These are phyloP conservation scores for Lithobius niger DNA, from an alignment of 1,140 invertebrate genomes.

Conservation along the genomic window DNA sequence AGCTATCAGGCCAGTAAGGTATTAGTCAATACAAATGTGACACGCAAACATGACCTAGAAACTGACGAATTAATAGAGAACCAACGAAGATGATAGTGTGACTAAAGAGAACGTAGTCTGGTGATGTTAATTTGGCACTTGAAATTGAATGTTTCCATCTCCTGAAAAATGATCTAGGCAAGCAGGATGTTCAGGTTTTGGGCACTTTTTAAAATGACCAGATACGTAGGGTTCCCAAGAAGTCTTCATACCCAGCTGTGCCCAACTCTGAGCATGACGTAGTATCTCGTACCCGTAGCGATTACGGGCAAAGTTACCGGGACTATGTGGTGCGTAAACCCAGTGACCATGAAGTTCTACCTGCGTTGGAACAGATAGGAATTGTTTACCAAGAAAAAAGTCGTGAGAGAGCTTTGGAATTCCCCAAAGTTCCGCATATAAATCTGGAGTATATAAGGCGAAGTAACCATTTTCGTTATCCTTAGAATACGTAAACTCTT, in stretches of 20 bases:
- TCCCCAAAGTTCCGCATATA: neutral
- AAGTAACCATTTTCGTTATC: neutral
- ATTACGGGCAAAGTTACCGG: constrained; percentile 27
- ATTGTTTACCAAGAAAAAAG: neutral
- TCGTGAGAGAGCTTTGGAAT: neutral
- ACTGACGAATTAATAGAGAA: no score
- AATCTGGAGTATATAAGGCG: neutral
- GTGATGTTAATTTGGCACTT: no score
- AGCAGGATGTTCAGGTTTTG: constrained; percentile 5
- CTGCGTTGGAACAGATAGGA: constrained; percentile 17
- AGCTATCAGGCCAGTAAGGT: no score
- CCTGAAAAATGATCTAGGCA: constrained; percentile 6
- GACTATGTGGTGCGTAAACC: constrained; percentile 23
- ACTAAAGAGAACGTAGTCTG: no score
- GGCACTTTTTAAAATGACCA: constrained; percentile 11
- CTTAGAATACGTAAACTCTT: neutral
- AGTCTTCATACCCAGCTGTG: neutral
- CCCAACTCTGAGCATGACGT: constrained; percentile 17
- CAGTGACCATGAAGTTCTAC: constrained; percentile 21
- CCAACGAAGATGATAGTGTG: no score
- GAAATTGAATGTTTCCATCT: constrained; percentile 11
- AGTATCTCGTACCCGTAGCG: constrained; percentile 23
- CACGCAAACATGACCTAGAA: no score
- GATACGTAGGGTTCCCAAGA: constrained; percentile 4
- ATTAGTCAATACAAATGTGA: no score